phyloP scores from a whole-genome alignment of 2,797 vertebrate species.

The Squalus acanthias region DNA sequence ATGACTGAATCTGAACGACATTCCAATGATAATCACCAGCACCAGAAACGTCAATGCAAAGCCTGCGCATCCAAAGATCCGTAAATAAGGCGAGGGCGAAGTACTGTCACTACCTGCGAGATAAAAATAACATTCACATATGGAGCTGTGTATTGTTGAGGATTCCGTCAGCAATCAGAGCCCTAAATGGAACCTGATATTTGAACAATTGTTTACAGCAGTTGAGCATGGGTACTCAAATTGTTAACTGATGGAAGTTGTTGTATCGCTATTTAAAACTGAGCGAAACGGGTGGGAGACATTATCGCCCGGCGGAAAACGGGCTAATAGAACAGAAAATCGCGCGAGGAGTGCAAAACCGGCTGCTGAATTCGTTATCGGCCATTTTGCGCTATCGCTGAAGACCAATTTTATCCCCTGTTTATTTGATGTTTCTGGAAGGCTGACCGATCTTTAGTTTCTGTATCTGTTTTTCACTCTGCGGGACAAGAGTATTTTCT shows the following conservation, averaged over 20 bases:
- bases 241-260: no score
- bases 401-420: no score
- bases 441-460: background rate
- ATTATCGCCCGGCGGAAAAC: background rate
- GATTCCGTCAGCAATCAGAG: background rate
- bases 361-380: background rate
- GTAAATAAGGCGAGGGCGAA: background rate
- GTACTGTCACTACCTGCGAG: background rate
- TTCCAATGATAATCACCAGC: background rate
- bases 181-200: background rate
- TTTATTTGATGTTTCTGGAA: background rate
- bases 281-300: no score
- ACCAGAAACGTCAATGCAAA: background rate
- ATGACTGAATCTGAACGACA: no score
- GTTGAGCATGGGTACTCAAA: no score
- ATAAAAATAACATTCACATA: background rate
- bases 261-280: background rate
- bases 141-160: background rate
- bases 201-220: background rate
- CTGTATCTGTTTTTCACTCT: background rate
- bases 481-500: background rate
- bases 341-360: background rate
- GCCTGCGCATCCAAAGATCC: background rate
- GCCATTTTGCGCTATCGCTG: background rate
- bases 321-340: background rate